These are phyloP conservation scores for Neuroterus valhalla DNA, from an alignment of 1,140 invertebrate species.

Conservation along the genomic window DNA sequence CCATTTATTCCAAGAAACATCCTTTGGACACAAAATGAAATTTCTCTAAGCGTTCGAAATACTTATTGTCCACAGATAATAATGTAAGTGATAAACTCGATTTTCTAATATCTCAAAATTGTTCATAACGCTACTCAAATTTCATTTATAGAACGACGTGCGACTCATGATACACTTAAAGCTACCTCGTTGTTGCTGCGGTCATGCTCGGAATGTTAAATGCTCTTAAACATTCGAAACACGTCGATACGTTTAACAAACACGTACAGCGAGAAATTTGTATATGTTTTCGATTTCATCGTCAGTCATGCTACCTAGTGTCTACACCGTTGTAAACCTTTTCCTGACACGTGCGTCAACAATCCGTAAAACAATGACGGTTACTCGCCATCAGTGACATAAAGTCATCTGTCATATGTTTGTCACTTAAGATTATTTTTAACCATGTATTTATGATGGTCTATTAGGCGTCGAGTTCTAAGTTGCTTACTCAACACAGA, in stretches of 20 bases:
- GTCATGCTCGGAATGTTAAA: slow-evolving; percentile 51
- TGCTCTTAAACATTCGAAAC: slow-evolving; percentile 53
- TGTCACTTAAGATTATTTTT: too few relatives aligned
- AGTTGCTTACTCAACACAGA: too few relatives aligned
- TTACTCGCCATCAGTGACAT: too few relatives aligned
- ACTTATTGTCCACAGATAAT: not conserved
- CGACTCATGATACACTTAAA: not conserved
- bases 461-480: too few relatives aligned
- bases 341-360: slow-evolving; percentile 22
- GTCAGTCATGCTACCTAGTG: slow-evolving; percentile 13
- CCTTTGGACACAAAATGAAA: too few relatives aligned
- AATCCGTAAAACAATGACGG: not conserved
- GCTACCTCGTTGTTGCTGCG: not conserved
- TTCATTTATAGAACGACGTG: slow-evolving; percentile 44
- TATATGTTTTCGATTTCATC: slow-evolving; percentile 26
- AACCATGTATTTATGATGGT: too few relatives aligned
- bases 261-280: slow-evolving; percentile 31
- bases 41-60: too few relatives aligned
- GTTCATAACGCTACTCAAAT: slow-evolving; percentile 40
- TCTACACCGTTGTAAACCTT: slow-evolving; percentile 10
- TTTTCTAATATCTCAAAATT: not conserved
- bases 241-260: slow-evolving; percentile 43
- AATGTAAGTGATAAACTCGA: not conserved
- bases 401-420: too few relatives aligned
- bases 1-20: too few relatives aligned